Conservation (phyloP, 2,888 invertebrate genomes). For the Cerastis rubricosa region DNA sequence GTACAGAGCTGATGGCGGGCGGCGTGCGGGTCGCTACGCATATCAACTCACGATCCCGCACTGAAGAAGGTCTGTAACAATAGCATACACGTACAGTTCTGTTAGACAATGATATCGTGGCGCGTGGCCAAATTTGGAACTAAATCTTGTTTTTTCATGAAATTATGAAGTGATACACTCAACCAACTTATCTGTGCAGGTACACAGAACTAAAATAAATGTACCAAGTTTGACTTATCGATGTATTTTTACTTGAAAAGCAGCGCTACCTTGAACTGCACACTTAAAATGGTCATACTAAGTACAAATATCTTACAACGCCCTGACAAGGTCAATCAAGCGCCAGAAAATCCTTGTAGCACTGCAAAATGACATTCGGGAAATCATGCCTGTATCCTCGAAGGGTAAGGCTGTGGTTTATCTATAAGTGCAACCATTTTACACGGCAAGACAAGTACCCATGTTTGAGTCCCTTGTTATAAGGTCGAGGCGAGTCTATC, state of each 20-base stretch:
- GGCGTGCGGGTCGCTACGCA: constrained; percentile 95
- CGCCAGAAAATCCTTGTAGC: not conserved
- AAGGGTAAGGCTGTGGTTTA: not conserved
- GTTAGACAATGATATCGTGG: constrained; percentile 1
- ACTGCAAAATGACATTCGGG: not conserved
- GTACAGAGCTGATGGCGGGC: constrained; percentile 95
- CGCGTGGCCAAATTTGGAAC: not conserved
- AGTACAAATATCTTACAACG: too few relatives aligned
- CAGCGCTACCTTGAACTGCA: too few relatives aligned
- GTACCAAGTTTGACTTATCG: too few relatives aligned
- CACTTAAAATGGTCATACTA: too few relatives aligned
- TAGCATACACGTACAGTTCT: not conserved
- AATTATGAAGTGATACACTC: not conserved
- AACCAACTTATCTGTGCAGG: too few relatives aligned
- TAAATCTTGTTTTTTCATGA: not conserved
- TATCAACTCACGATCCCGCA: constrained; percentile 95
- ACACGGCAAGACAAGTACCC: not conserved
- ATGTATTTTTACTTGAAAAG: too few relatives aligned
- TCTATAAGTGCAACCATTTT: not conserved
- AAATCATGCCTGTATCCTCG: not conserved
- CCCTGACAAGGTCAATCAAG: not conserved
- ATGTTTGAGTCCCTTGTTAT: not conserved
- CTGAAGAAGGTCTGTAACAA: constrained; percentile 92
- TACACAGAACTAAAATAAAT: too few relatives aligned
- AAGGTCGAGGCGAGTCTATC: not conserved